Conservation (phyloP, 2,888 invertebrate genomes). For the Pheosia tremula region DNA sequence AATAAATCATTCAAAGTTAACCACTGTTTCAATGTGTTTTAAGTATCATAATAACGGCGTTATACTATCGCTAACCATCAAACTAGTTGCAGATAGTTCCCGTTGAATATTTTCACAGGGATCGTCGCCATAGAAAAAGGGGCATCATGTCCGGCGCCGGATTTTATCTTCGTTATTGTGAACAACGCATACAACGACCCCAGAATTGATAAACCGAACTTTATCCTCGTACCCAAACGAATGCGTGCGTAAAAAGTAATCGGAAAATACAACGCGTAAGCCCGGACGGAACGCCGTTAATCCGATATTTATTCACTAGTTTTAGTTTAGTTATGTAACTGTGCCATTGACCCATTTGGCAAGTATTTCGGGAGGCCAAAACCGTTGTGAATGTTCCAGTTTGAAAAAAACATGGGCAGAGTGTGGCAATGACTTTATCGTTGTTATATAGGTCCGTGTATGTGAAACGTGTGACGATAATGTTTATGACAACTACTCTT, state of each 20-base stretch:
- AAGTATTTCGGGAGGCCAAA: constrained; percentile 49
- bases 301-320: constrained; percentile 45
- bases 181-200: not conserved
- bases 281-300: constrained; percentile 29
- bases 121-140: too few relatives aligned
- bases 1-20: too few relatives aligned
- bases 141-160: too few relatives aligned
- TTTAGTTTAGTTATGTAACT: constrained; percentile 34
- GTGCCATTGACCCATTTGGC: constrained; percentile 71
- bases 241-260: not conserved
- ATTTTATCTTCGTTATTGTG: too few relatives aligned
- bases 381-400: constrained; percentile 46
- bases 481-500: too few relatives aligned
- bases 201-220: not conserved
- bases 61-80: not conserved
- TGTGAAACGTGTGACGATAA: not conserved
- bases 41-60: not conserved
- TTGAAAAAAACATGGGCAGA: constrained; percentile 36
- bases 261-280: constrained; percentile 13
- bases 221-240: not conserved
- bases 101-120: too few relatives aligned
- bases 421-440: not conserved
- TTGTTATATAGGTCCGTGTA: not conserved
- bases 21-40: too few relatives aligned
- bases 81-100: not conserved